Evolutionary conservation across 1,140 invertebrate species (phyloP), one percentile per base, ranked within the genome.

Genomic region (Camponotus vicinus): DNA sequence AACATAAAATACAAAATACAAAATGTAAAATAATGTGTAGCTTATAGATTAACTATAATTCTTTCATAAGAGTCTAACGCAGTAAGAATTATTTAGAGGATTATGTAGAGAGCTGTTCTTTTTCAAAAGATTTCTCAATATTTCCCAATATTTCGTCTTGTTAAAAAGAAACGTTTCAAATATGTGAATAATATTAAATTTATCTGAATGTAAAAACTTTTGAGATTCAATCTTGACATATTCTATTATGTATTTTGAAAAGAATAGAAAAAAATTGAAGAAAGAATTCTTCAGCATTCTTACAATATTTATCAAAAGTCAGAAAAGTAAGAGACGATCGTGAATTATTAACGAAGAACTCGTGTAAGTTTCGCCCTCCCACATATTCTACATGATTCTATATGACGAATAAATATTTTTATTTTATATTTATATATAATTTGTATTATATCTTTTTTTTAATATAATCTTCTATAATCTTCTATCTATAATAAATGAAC

Each of bases 261-360:
- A 34, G n/a, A 15, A 70, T 52, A 49, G 21, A 7, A 49, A n/a
- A 52, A 70, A 27, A 27, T 27, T 15, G 7, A 15, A 15, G 4
- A 52, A 55, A 11, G 6, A n/a, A 55, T 55, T 71, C 4, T 71
- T 71, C 49, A n/a, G 1, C 37, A 11, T 32, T 55, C n/a, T 27
- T n/a, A 49, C 52, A 71, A 71, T 71, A 71, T 71, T 55, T 71
- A 71, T 71, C 18, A 71, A 45, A 15, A 8, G 32, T 71, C 45
- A 71, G 49, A 71, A 27, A 71, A 34, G 15, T 27, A 27, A 34
- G 52, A 55, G 32, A 9, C 0, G 32, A 18, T 57, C 9, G 3
- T 49, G 32, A 73, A 73, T 73, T 57, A 73, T 15, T n/a, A 7
- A 32, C 32, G 32, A 55, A 73, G 49, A 32, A 32, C 32, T 55